Percentiles rank a stretch among this genome's conserved stretches.
Conservation (phyloP, 2,113 vertebrate genomes). For the Stegostoma tigrinum region DNA sequence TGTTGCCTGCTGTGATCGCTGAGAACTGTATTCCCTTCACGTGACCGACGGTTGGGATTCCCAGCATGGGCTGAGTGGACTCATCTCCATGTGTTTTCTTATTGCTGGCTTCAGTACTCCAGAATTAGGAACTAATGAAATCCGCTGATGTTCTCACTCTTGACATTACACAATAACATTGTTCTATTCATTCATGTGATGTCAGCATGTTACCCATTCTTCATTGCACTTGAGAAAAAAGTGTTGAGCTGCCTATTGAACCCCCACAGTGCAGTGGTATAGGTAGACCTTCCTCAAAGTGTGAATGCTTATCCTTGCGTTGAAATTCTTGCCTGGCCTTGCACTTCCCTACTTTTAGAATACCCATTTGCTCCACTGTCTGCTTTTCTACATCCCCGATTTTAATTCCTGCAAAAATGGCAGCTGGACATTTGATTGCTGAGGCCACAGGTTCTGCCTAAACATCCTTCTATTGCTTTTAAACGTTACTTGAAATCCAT, state of each 20-base stretch:
- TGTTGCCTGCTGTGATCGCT: not conserved
- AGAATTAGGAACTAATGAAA: not conserved
- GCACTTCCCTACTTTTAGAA: not conserved
- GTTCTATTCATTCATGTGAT: not conserved
- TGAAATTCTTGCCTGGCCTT: not conserved
- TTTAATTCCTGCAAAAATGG: not conserved
- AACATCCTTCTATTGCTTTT: not conserved
- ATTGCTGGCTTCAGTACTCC: not conserved
- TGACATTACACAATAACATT: not conserved
- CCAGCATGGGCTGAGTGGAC: not conserved
- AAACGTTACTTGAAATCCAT: not conserved
- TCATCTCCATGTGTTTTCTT: not conserved
- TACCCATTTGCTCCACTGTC: not conserved
- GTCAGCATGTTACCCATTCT: too few species aligned
- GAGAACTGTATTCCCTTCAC: not conserved
- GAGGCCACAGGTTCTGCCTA: not conserved
- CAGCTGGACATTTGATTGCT: not conserved
- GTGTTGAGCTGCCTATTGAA: too few species aligned
- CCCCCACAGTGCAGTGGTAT: too few species aligned
- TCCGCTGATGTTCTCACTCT: not conserved
- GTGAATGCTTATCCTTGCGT: not conserved
- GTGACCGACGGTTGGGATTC: too few species aligned
- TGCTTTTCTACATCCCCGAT: not conserved
- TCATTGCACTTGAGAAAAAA: too few species aligned
- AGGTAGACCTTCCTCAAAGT: not conserved